A percentile compares a stretch with the other conserved stretches of the same genome.
phyloP scores from a whole-genome alignment of 1,140 invertebrate species.

The Brachionus paranguensis region DNA sequence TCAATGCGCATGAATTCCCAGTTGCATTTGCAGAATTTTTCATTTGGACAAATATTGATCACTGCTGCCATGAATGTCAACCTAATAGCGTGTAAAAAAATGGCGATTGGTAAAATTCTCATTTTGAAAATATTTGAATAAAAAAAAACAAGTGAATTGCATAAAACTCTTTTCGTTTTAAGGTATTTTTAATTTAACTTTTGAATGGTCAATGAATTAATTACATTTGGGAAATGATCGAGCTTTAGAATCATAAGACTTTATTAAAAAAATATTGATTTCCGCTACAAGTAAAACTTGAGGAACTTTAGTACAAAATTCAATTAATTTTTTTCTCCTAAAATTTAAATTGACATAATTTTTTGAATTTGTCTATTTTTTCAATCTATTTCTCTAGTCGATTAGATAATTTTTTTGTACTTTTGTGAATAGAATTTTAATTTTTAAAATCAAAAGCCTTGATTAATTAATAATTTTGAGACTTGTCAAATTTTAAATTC shows the following conservation, averaged over 20 bases:
- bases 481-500: not conserved
- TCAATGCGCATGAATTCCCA: slow-evolving; percentile 16
- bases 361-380: not conserved
- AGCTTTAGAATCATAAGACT: not conserved
- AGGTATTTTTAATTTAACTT: slow-evolving; percentile 6
- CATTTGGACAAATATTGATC: not conserved
- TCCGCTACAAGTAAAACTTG: not conserved
- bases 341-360: not conserved
- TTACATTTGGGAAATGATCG: not conserved
- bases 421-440: not conserved
- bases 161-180: not conserved
- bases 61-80: not conserved
- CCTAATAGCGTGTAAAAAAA: not conserved
- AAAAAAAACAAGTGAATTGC: not conserved
- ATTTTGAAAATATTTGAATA: not conserved
- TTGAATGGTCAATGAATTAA: not conserved
- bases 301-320: not conserved
- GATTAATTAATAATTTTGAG: not conserved
- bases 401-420: not conserved
- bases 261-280: slow-evolving; percentile 31
- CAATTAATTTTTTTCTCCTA: not conserved
- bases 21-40: slow-evolving; percentile 22
- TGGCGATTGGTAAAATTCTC: not conserved
- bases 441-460: not conserved
- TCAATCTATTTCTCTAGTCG: not conserved